These are phyloP conservation scores for Stegastes partitus DNA, from an alignment of 2,113 vertebrate genomes.

Conservation along the genomic window DNA sequence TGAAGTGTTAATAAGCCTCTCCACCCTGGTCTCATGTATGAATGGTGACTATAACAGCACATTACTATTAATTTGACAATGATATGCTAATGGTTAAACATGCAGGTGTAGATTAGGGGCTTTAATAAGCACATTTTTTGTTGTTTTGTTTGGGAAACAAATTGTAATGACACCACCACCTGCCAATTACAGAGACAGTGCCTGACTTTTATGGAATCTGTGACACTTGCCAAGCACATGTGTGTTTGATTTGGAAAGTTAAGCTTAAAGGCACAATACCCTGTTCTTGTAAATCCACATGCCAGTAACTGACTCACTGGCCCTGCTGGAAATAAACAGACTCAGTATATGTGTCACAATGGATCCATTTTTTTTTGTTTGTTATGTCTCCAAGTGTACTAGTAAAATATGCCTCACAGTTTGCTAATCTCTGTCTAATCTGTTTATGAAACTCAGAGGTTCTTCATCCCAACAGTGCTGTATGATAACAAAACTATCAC, in stretches of 20 bases:
- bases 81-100: slow-evolving; percentile 10
- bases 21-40: neutral
- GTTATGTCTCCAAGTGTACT: too few relatives aligned
- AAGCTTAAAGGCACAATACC: slow-evolving; percentile 5
- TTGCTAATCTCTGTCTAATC: slow-evolving; percentile 5
- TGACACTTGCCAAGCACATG: neutral
- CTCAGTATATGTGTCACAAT: neutral
- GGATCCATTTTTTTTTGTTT: too few relatives aligned
- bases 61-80: slow-evolving; percentile 2
- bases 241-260: slow-evolving; percentile 57
- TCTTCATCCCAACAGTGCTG: neutral
- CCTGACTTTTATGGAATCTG: slow-evolving; percentile 9
- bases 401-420: slow-evolving; percentile 3
- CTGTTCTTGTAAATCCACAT: slow-evolving; percentile 29
- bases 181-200: slow-evolving; percentile 7
- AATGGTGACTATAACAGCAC: slow-evolving; percentile 1
- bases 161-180: too few relatives aligned
- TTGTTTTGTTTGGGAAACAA: slow-evolving; percentile 10
- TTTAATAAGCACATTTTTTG: neutral
- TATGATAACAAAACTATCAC: neutral
- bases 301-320: slow-evolving; percentile 45
- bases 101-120: neutral
- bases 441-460: neutral
- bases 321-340: slow-evolving; percentile 19
- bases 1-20: neutral